These are phyloP conservation scores for Drosophila grimshawi DNA, from an alignment of 1,140 invertebrate species.

Conservation along the genomic window DNA sequence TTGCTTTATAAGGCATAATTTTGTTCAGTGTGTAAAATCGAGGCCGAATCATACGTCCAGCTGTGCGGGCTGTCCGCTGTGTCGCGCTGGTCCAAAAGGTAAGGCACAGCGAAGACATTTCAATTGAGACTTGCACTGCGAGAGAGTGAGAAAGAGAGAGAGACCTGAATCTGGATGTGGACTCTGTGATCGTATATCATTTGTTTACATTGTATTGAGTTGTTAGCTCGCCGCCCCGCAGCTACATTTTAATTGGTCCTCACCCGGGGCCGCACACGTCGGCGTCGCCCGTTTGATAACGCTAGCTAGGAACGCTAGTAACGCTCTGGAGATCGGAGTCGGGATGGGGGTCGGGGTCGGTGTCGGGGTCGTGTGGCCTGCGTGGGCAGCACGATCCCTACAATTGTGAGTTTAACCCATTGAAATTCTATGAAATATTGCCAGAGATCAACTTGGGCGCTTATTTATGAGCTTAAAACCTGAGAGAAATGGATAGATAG, in stretches of 20 bases:
- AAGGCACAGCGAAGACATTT: slow-evolving; percentile 38
- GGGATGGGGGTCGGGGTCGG: slow-evolving; percentile 26
- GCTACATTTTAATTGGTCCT: slow-evolving; percentile 70
- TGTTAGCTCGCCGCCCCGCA: slow-evolving; percentile 71
- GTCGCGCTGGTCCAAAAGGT: slow-evolving; percentile 25
- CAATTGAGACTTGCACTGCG: slow-evolving; percentile 27
- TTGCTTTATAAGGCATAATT: background rate
- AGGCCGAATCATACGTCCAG: slow-evolving; percentile 21
- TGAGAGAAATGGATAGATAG: too few species aligned
- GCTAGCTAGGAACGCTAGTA: too few species aligned
- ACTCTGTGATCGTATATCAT: slow-evolving; percentile 76
- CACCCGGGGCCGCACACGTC: slow-evolving; percentile 61
- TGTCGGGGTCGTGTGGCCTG: slow-evolving; percentile 32
- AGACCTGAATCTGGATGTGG: slow-evolving; percentile 19
- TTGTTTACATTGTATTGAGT: slow-evolving; percentile 83
- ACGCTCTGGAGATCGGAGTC: background rate
- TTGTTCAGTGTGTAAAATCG: slow-evolving; percentile 7
- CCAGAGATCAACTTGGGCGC: too few species aligned
- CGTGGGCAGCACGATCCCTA: slow-evolving; percentile 41
- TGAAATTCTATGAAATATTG: slow-evolving; percentile 33
- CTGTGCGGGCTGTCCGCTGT: slow-evolving; percentile 44
- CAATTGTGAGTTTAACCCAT: background rate
- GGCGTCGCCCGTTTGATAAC: slow-evolving; percentile 57
- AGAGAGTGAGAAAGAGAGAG: background rate
- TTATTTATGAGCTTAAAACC: slow-evolving; percentile 9